A percentile compares a stretch with the other conserved stretches of the same genome.
These are phyloP conservation scores for Elaphurus davidianus DNA, from an alignment of 2,113 vertebrate genomes.

Conservation along the genomic window DNA sequence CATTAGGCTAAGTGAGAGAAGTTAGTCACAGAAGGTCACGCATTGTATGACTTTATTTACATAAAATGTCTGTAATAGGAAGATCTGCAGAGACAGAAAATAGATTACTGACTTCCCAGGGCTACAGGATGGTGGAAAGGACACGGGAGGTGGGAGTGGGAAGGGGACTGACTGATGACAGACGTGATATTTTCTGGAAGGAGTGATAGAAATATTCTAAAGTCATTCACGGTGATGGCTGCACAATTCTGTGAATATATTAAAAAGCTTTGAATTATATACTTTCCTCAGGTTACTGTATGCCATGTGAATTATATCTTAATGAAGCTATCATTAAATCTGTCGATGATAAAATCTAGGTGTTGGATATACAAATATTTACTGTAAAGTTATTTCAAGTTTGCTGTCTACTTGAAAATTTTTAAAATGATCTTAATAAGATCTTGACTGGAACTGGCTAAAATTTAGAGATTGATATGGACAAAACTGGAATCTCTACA, in stretches of 20 bases:
- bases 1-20: not conserved
- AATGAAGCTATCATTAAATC: not conserved
- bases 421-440: not conserved
- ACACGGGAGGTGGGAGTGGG: not conserved
- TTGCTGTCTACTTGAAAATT: not conserved
- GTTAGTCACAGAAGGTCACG: not conserved
- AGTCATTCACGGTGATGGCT: not conserved
- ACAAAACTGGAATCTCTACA: not conserved
- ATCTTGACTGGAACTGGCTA: not conserved
- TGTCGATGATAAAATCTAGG: not conserved
- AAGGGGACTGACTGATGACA: not conserved
- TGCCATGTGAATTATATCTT: not conserved
- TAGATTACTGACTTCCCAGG: not conserved
- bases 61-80: not conserved
- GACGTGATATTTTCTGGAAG: not conserved
- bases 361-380: not conserved
- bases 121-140: not conserved
- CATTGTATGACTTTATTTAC: not conserved
- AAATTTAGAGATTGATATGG: not conserved
- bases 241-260: not conserved
- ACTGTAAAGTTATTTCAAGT: not conserved
- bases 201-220: not conserved
- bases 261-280: not conserved
- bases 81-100: not conserved
- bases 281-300: not conserved